phyloP scores from a whole-genome alignment of 2,113 vertebrate genomes.

The Cebidichthys violaceus region DNA sequence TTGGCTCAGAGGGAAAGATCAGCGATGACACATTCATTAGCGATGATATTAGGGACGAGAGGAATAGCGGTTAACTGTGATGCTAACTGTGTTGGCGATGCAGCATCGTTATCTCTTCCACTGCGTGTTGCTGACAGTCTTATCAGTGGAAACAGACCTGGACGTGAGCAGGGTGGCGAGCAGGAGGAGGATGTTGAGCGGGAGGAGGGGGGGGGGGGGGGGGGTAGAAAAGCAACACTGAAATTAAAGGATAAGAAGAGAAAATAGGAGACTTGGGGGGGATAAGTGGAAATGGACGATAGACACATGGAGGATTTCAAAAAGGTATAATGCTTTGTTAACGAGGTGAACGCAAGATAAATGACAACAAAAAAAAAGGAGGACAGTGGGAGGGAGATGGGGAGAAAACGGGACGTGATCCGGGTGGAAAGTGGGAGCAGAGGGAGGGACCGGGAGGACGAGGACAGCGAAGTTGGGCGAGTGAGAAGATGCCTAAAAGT shows the following conservation, averaged over 20 bases:
- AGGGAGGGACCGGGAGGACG: neutral
- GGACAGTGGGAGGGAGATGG: constrained; percentile 19
- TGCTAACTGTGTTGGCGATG: constrained; percentile 64
- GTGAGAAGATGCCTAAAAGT: constrained; percentile 38
- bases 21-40: constrained; percentile 76
- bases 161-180: constrained; percentile 76
- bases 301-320: constrained; percentile 62
- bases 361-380: constrained; percentile 51
- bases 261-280: constrained; percentile 55
- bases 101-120: constrained; percentile 53
- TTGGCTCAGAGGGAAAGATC: constrained; percentile 54
- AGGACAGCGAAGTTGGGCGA: constrained; percentile 14
- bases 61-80: constrained; percentile 61
- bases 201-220: neutral
- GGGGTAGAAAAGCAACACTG: constrained; percentile 40
- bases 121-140: constrained; percentile 56
- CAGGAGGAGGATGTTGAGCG: constrained; percentile 43
- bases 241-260: constrained; percentile 68
- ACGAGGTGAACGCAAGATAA: constrained; percentile 39
- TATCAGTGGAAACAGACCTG: constrained; percentile 81
- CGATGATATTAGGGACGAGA: constrained; percentile 48
- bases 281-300: constrained; percentile 46
- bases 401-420: constrained; percentile 45
- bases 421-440: constrained; percentile 33
- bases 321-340: constrained; percentile 49